Conservation (phyloP, 2,888 invertebrate species). For the Trichopoda pennipes region DNA sequence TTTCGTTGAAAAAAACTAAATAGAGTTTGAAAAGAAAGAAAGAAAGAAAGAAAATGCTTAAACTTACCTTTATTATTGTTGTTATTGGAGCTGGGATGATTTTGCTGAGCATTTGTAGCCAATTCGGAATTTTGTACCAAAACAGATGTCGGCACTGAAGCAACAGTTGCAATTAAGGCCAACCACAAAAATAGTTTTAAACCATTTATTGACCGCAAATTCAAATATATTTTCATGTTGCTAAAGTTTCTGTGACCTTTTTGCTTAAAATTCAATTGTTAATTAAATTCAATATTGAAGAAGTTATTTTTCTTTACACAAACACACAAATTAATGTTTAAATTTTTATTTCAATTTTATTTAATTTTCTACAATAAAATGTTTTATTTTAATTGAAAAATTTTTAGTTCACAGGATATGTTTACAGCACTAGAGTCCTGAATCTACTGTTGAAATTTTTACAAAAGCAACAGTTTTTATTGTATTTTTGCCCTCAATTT, state of each 20-base stretch:
- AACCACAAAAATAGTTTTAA: conserved; percentile 70
- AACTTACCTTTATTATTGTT: conserved; percentile 68
- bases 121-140: conserved; percentile 79
- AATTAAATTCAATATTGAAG: background rate
- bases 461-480: conserved; percentile 79
- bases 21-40: background rate
- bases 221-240: conserved; percentile 46
- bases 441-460: conserved; percentile 76
- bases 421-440: conserved; percentile 77
- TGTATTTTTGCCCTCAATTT: conserved; percentile 75
- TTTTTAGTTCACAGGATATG: conserved; percentile 61
- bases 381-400: conserved; percentile 18
- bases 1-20: background rate
- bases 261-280: background rate
- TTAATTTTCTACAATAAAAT: background rate
- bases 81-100: conserved; percentile 66
- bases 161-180: conserved; percentile 74
- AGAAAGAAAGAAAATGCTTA: background rate
- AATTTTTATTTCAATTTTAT: conserved; percentile 17
- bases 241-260: conserved; percentile 20
- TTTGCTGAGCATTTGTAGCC: conserved; percentile 74
- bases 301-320: background rate
- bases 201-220: conserved; percentile 42
- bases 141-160: conserved; percentile 80
- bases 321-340: conserved; percentile 4